Evolutionary conservation across 2,797 vertebrate genomes (phyloP).

Genomic region (Podarcis lilfordi): DNA sequence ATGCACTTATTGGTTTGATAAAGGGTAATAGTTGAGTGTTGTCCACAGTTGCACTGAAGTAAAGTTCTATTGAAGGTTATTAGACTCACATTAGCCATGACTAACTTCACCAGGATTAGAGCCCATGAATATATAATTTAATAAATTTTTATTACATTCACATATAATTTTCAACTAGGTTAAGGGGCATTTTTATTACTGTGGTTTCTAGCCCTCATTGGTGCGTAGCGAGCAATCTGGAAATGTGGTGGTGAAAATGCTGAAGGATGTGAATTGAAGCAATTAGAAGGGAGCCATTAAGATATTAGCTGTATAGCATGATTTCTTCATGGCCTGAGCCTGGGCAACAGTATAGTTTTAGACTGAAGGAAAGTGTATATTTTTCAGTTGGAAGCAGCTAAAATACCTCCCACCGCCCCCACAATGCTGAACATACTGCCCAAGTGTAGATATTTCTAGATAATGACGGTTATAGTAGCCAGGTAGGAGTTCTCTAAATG

Average conservation of each 20-base stretch:
- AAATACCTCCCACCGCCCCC: too few species aligned
- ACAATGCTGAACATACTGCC: not conserved
- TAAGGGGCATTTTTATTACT: not conserved
- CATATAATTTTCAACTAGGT: not conserved
- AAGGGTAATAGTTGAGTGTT: not conserved
- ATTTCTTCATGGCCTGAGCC: not conserved
- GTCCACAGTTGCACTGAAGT: not conserved
- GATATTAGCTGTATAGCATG: not conserved
- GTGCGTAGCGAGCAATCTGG: not conserved
- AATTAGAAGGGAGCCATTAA: not conserved
- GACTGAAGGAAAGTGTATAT: not conserved
- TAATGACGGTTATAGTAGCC: constrained; percentile 8
- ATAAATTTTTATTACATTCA: not conserved
- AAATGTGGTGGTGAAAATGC: not conserved
- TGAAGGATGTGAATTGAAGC: not conserved
- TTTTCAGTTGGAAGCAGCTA: not conserved
- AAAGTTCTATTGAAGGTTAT: not conserved
- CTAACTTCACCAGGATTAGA: not conserved
- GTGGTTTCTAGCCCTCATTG: not conserved
- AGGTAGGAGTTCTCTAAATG: not conserved
- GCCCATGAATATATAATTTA: not conserved
- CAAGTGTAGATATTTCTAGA: constrained; percentile 3
- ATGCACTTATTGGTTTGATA: not conserved
- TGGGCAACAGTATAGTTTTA: not conserved
- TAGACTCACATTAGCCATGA: not conserved